A percentile compares a stretch with the other conserved stretches of the same genome.
These are phyloP conservation scores for Alviniconcha strummeri DNA, from an alignment of 2,888 invertebrate genomes.

Conservation along the genomic window DNA sequence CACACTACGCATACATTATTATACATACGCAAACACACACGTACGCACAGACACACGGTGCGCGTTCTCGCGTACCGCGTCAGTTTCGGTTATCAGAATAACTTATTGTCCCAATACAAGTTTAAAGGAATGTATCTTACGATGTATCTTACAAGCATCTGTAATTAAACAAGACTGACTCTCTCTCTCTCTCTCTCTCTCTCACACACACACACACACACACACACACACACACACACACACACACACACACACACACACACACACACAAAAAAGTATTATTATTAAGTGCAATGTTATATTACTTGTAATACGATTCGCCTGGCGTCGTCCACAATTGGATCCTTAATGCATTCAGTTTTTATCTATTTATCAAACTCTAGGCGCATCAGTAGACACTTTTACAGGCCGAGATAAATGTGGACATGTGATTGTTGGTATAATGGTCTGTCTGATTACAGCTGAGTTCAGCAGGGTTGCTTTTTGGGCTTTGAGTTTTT, in stretches of 20 bases:
- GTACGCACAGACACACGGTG: constrained; percentile 7
- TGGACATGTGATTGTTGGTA: background rate
- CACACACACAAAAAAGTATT: background rate
- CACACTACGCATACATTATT: background rate
- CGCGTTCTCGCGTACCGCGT: background rate
- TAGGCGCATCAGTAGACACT: background rate
- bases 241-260: background rate
- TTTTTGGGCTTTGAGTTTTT: no score
- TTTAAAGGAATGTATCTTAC: background rate
- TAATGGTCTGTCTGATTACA: no score
- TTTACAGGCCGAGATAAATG: background rate
- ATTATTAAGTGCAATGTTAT: background rate
- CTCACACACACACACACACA: constrained; percentile 3
- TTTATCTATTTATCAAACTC: background rate
- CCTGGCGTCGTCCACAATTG: background rate
- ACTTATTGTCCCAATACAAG: background rate
- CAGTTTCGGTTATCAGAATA: no score
- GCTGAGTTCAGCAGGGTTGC: no score
- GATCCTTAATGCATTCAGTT: background rate
- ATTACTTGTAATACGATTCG: background rate
- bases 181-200: background rate
- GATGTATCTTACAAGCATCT: background rate
- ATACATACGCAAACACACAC: background rate
- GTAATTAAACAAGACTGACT: background rate
- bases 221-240: background rate